phyloP scores from a whole-genome alignment of 30 jellyfish, hydroid and myxozoan genomes.

The Hydractinia echinata region DNA sequence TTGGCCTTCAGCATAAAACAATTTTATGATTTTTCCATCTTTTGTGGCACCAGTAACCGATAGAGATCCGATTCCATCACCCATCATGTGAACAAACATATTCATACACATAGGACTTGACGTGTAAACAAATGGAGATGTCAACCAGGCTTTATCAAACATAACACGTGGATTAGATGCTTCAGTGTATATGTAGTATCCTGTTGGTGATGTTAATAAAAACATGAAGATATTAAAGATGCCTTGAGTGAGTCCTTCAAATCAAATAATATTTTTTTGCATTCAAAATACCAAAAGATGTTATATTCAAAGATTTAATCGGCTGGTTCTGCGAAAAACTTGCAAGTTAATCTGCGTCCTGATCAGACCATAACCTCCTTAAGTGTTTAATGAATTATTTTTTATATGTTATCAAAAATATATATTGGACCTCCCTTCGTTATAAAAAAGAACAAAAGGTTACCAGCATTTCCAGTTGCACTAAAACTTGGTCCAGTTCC shows the following conservation, averaged over 20 bases:
- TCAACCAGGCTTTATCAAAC: conserved; percentile 54
- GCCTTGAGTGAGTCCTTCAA: no score
- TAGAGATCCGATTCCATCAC: conserved; percentile 43
- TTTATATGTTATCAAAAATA: neutral
- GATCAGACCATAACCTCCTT: no score
- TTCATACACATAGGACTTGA: conserved; percentile 67
- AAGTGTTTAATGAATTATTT: no score
- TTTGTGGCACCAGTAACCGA: neutral
- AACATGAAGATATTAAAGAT: no score
- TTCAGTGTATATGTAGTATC: conserved; percentile 69
- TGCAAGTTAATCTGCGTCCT: no score
- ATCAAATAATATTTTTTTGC: no score
- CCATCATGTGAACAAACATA: conserved; percentile 71
- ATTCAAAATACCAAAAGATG: no score
- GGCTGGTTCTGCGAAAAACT: no score
- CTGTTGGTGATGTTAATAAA: conserved; percentile 9
- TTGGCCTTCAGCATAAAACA: neutral
- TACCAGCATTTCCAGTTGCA: neutral
- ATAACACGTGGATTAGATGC: conserved; percentile 67
- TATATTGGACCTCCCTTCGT: no score
- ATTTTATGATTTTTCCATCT: no score
- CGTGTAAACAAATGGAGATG: conserved; percentile 52
- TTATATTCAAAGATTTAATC: no score
- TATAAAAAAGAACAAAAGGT: neutral
- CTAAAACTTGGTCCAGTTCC: neutral